These are phyloP conservation scores for Amphipyra tragopoginis DNA, from an alignment of 2,888 invertebrate genomes.

Conservation along the genomic window DNA sequence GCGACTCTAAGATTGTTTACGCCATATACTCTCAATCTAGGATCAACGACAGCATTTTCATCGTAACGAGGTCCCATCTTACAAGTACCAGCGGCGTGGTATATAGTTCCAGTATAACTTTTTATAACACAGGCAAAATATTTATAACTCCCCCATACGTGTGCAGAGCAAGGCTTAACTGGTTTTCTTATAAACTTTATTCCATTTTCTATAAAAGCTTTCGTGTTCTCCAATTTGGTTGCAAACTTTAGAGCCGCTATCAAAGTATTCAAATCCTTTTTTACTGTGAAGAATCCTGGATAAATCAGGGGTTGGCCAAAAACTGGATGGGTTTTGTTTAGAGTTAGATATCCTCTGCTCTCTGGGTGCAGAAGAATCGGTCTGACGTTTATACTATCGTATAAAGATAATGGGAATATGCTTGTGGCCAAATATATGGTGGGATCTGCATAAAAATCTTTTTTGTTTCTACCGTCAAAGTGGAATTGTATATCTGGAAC, in stretches of 20 bases:
- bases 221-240: slow-evolving; percentile 88
- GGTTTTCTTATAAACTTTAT: slow-evolving; percentile 87
- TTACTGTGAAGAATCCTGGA: slow-evolving; percentile 91
- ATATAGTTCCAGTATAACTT: slow-evolving; percentile 90
- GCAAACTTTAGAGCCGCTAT: slow-evolving; percentile 91
- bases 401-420: slow-evolving; percentile 89
- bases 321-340: slow-evolving; percentile 92
- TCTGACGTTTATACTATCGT: slow-evolving; percentile 90
- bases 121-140: slow-evolving; percentile 92
- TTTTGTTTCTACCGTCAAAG: slow-evolving; percentile 88
- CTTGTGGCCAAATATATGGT: slow-evolving; percentile 80
- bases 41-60: slow-evolving; percentile 79
- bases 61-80: slow-evolving; percentile 79
- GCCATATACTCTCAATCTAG: slow-evolving; percentile 76
- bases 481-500: slow-evolving; percentile 92
- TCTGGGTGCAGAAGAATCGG: slow-evolving; percentile 91
- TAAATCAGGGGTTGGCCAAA: slow-evolving; percentile 93
- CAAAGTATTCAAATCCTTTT: slow-evolving; percentile 90
- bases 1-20: slow-evolving; percentile 91
- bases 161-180: slow-evolving; percentile 88
- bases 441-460: slow-evolving; percentile 90
- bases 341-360: slow-evolving; percentile 90
- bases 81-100: slow-evolving; percentile 81
- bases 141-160: slow-evolving; percentile 89
- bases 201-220: slow-evolving; percentile 88